Percentiles rank a stretch among this genome's conserved stretches.
These are phyloP conservation scores for Galagoides demidoff DNA, from an alignment of 2,797 vertebrate genomes.

Conservation along the genomic window DNA sequence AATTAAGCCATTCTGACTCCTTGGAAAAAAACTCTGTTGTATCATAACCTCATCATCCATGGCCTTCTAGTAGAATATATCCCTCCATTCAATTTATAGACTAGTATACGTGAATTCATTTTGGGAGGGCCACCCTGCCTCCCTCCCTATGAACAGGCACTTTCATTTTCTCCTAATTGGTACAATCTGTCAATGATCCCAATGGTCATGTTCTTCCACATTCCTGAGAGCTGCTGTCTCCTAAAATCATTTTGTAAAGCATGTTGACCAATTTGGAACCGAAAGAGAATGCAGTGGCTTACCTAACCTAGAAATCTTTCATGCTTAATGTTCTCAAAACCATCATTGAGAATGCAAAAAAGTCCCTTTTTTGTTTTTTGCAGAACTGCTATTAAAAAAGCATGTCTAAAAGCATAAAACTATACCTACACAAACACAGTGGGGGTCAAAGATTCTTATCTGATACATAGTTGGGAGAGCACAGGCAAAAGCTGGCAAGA, in stretches of 20 bases:
- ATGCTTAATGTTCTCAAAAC: slow-evolving; percentile 64
- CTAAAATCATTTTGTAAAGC: slow-evolving; percentile 51
- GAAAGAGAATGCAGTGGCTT: slow-evolving; percentile 49
- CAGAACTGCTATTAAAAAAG: slow-evolving; percentile 86
- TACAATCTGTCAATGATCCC: not conserved
- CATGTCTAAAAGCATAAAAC: slow-evolving; percentile 87
- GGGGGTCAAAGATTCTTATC: slow-evolving; percentile 77
- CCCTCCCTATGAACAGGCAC: not conserved
- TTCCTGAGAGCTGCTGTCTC: slow-evolving; percentile 48
- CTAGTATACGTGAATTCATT: not conserved
- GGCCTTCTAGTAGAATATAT: slow-evolving; percentile 1
- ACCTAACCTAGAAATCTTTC: slow-evolving; percentile 31
- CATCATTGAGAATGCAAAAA: slow-evolving; percentile 62
- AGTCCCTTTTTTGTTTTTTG: slow-evolving; percentile 79
- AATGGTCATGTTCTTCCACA: not conserved
- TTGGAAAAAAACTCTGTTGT: slow-evolving; percentile 9
- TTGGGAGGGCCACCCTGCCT: slow-evolving; percentile 17
- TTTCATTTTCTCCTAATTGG: not conserved
- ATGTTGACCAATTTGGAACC: slow-evolving; percentile 4
- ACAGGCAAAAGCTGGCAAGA: slow-evolving; percentile 79
- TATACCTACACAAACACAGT: slow-evolving; percentile 81
- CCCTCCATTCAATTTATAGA: slow-evolving; percentile 36
- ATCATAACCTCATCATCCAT: not conserved
- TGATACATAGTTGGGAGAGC: slow-evolving; percentile 82
- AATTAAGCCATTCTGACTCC: not conserved